Conservation (phyloP, 1,140 invertebrate species). For the Cherax quadricarinatus region DNA sequence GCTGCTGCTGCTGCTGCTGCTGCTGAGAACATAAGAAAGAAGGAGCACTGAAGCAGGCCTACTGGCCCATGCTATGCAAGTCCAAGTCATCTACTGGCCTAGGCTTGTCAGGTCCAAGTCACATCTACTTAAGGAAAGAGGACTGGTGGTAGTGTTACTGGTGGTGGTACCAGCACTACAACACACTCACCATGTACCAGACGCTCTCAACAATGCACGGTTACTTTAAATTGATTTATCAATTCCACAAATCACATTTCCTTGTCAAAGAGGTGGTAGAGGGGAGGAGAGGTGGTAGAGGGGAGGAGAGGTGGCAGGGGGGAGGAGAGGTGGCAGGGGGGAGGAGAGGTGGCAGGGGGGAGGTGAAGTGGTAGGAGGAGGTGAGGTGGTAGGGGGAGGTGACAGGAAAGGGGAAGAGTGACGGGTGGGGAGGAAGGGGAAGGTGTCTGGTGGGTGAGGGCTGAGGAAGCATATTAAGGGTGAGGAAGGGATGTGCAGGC, state of each 20-base stretch:
- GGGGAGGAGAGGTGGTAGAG: not conserved
- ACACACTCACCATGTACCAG: not conserved
- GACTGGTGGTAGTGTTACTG: not conserved
- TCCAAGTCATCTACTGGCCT: too few species aligned
- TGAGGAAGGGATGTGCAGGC: too few species aligned
- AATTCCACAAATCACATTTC: conserved; percentile 51
- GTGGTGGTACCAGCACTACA: not conserved
- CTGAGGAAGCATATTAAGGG: not conserved
- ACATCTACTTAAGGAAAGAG: too few species aligned
- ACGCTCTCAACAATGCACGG: not conserved
- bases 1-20: not conserved
- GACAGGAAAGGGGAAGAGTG: not conserved
- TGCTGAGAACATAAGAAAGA: not conserved
- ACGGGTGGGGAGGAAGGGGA: not conserved
- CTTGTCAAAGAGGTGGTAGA: conserved; percentile 5
- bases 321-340: not conserved
- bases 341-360: not conserved
- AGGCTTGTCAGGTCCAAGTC: too few species aligned
- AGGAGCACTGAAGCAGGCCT: too few species aligned
- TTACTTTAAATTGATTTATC: conserved; percentile 47
- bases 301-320: not conserved
- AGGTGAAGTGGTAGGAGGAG: not conserved
- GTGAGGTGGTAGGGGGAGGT: not conserved
- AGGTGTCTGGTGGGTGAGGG: not conserved
- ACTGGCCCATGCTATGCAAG: too few species aligned